phyloP scores from a whole-genome alignment of 2,113 vertebrate species.

The Hyperopisus bebe region DNA sequence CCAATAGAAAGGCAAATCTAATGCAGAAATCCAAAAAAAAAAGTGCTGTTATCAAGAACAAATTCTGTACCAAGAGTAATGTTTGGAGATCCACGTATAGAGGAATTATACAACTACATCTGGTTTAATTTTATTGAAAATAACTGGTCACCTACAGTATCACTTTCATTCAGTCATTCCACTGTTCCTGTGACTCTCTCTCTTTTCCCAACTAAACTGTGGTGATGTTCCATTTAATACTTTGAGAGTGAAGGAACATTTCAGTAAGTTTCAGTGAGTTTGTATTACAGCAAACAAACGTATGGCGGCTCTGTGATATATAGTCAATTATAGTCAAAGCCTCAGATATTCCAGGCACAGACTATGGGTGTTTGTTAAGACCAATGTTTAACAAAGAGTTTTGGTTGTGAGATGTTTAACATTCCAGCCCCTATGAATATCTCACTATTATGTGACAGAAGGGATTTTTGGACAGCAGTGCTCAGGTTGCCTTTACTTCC shows the following conservation, averaged over 20 bases:
- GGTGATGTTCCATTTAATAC: not conserved
- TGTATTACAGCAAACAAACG: not conserved
- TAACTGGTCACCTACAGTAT: not conserved
- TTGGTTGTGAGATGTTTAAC: not conserved
- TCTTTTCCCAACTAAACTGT: not conserved
- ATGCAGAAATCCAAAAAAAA: not conserved
- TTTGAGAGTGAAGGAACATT: not conserved
- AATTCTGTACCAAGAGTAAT: not conserved
- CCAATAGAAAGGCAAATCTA: not conserved
- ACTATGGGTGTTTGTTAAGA: not conserved
- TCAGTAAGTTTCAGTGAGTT: not conserved
- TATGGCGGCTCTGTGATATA: not conserved
- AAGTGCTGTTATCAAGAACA: not conserved
- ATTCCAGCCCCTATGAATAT: not conserved
- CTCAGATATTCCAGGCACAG: not conserved
- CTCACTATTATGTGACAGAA: not conserved
- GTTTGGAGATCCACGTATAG: not conserved
- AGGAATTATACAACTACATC: not conserved
- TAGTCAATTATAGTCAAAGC: not conserved
- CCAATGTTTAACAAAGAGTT: not conserved
- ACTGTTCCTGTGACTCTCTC: not conserved
- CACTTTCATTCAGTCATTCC: not conserved
- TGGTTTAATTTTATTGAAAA: not conserved
- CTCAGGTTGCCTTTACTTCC: not conserved
- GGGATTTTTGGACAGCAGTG: not conserved